phyloP scores from a whole-genome alignment of 2,888 invertebrate species.

The Tetragnatha montana region DNA sequence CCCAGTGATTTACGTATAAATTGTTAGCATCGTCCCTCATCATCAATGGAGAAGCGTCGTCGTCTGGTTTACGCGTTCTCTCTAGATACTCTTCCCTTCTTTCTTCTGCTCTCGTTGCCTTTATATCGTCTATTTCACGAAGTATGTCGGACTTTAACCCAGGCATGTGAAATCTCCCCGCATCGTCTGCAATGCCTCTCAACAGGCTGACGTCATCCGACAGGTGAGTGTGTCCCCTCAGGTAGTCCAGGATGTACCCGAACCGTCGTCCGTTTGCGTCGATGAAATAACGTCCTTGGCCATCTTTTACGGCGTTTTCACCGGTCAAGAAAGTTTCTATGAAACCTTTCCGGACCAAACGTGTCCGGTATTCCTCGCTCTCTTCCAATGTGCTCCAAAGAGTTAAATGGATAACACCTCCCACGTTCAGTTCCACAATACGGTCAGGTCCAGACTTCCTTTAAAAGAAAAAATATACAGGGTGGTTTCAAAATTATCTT shows the following conservation, averaged over 20 bases:
- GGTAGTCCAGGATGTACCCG: conserved; percentile 95
- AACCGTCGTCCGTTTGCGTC: conserved; percentile 98
- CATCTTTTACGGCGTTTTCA: conserved; percentile 77
- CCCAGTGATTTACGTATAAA: too few species aligned
- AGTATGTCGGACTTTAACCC: too few species aligned
- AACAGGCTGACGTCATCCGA: conserved; percentile 94
- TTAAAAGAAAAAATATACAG: background rate
- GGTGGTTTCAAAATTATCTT: too few species aligned
- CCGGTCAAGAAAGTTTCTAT: conserved; percentile 85
- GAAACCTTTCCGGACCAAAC: too few species aligned
- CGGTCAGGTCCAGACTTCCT: conserved; percentile 56
- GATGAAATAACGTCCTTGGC: conserved; percentile 82
- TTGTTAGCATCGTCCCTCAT: too few species aligned
- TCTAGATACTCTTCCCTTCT: too few species aligned
- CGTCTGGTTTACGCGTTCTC: too few species aligned
- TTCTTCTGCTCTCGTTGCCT: too few species aligned
- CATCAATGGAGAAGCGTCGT: too few species aligned
- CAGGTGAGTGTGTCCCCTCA: conserved; percentile 90
- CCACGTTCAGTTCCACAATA: conserved; percentile 94
- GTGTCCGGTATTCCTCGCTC: too few species aligned
- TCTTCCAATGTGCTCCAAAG: conserved; percentile 89
- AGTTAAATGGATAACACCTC: conserved; percentile 96
- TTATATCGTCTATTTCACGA: too few species aligned
- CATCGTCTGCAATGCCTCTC: conserved; percentile 79
- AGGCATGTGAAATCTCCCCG: conserved; percentile 80